Percentiles rank a stretch among this genome's conserved stretches.
Evolutionary conservation across 2,888 invertebrate genomes (phyloP).

Genomic region (Epistrophella euchroma): DNA sequence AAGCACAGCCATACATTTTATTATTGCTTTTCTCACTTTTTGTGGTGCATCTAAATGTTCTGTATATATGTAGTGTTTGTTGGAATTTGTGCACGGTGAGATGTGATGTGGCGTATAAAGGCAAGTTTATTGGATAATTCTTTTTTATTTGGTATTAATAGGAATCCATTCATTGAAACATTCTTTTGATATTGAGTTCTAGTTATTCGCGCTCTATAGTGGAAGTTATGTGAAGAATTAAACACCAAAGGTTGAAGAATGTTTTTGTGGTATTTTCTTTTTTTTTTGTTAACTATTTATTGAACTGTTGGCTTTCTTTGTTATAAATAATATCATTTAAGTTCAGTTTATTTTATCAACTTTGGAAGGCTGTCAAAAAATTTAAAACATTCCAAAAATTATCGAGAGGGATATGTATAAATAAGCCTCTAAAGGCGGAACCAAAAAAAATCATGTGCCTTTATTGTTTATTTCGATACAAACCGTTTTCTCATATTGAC

Average conservation of each 20-base stretch:
- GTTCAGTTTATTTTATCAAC: neutral
- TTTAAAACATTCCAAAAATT: neutral
- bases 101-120: neutral
- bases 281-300: neutral
- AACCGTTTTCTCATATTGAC: neutral
- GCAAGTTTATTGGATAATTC: constrained; percentile 34
- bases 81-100: constrained; percentile 49
- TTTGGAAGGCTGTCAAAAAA: neutral
- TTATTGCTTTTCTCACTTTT: constrained; percentile 45
- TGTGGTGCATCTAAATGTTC: constrained; percentile 40
- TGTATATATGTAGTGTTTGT: constrained; percentile 9
- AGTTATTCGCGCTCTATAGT: neutral
- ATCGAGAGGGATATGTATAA: neutral
- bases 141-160: constrained; percentile 57
- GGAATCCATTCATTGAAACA: constrained; percentile 44
- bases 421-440: neutral
- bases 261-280: constrained; percentile 5
- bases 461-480: neutral
- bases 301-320: neutral
- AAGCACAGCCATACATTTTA: constrained; percentile 33
- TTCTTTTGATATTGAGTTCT: constrained; percentile 22
- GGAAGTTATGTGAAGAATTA: neutral
- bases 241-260: neutral
- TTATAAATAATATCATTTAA: neutral
- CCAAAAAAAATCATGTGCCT: no score